Base-by-base conservation (phyloP, 2,113 vertebrate species). In the Saimiri boliviensis region DNA sequence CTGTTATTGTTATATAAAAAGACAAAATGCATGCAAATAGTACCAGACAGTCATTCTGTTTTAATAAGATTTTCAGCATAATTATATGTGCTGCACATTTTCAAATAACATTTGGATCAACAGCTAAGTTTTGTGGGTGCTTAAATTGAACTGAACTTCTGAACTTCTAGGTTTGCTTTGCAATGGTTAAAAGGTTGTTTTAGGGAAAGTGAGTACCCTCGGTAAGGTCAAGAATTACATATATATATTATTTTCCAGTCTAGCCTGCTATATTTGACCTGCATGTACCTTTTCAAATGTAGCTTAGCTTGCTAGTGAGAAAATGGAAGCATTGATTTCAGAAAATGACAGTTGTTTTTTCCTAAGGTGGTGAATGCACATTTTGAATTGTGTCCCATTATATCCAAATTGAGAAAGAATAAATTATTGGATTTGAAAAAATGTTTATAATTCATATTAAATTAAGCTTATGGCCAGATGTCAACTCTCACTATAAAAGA, bases 1-100 rank as follows among this genome's bases (percentile, higher is more conserved):
- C 52, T 92, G 37, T 79, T 97, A 89, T 35, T 4, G 23, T n/a
- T 97, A 74, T 94, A 95, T 63, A 14, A 90, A 94, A 71, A 95
- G 23, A 73, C 37, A 90, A 94, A 82, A 76, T 58, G 37, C 49
- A 14, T 83, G 47, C 73, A 96, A 95, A 92, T 37, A 37, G 54
- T 95, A 87, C 47, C 56, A 97, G 52, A 82, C 76, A 83, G 23
- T 74, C 87, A 93, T 85, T 23, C 45, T 94, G 5, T 87, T 95
- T 97, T 97, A 96, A 97, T 96, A 86, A 96, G 66, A 93, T 95
- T 98, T 97, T 92, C 45, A 82, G 58, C 85, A 58, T 94, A 97
- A 97, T 97, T 97, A 92, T 83, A 92, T 88, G 45, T 85, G 30
- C 19, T 93, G 35, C 82, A 86, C 71, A 88, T 21, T 37, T 92